These are phyloP conservation scores for Caracal caracal DNA, from an alignment of 2,113 vertebrate species.

Conservation along the genomic window DNA sequence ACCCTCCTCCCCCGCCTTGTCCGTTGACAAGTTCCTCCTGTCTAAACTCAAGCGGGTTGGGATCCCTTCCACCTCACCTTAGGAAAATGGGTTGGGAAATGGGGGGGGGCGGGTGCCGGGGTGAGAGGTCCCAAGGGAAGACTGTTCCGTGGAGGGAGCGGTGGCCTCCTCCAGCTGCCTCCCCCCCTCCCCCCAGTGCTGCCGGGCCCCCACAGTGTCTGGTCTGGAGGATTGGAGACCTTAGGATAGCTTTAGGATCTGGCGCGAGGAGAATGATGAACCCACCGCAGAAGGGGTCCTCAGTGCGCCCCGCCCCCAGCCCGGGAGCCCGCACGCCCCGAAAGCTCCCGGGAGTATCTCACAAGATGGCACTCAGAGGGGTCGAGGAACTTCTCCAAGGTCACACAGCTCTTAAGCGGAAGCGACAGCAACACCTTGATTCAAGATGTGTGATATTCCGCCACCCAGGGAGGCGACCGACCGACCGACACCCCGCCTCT, in stretches of 20 bases:
- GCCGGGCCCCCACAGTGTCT: neutral
- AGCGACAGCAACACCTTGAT: neutral
- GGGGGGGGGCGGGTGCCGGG: too few species aligned
- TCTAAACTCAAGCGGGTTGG: neutral
- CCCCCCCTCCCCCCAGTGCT: neutral
- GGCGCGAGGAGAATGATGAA: neutral
- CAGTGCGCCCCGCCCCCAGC: neutral
- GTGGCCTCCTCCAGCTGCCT: neutral
- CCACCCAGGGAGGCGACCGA: neutral
- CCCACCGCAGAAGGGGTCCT: neutral
- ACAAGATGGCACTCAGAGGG: neutral
- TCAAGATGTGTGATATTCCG: neutral
- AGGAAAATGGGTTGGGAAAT: neutral
- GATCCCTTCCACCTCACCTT: neutral
- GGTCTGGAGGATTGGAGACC: neutral
- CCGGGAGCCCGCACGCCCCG: neutral
- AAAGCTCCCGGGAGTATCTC: neutral
- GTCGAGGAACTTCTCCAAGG: neutral
- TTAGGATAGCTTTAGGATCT: neutral
- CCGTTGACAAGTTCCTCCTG: neutral
- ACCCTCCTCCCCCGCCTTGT: neutral
- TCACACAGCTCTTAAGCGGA: neutral
- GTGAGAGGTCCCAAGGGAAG: neutral
- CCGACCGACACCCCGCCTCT: neutral
- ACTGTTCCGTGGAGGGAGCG: neutral